phyloP scores from a whole-genome alignment of 1,140 invertebrate genomes.

The Drosophila guanche region DNA sequence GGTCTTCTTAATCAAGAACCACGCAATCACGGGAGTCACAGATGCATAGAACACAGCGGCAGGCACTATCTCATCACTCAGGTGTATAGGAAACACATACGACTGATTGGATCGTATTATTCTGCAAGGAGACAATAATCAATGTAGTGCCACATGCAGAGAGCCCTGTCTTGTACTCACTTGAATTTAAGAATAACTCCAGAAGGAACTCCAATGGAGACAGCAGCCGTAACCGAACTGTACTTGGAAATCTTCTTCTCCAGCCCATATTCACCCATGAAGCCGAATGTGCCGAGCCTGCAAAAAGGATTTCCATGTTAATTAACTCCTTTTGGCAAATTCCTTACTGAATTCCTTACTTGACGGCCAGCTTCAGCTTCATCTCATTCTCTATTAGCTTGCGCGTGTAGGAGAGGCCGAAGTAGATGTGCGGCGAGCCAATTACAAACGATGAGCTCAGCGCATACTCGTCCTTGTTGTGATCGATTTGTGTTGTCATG shows the following conservation, averaged over 20 bases:
- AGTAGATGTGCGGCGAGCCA: slow-evolving; percentile 91
- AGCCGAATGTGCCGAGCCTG: slow-evolving; percentile 94
- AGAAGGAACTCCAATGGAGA: slow-evolving; percentile 92
- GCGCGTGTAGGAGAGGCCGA: slow-evolving; percentile 89
- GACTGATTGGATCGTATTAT: slow-evolving; percentile 93
- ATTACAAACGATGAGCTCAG: slow-evolving; percentile 89
- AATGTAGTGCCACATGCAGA: too few species aligned
- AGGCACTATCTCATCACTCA: slow-evolving; percentile 95
- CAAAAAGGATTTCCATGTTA: slow-evolving; percentile 33
- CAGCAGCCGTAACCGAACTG: slow-evolving; percentile 92
- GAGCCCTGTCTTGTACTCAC: slow-evolving; percentile 84
- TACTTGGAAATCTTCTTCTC: slow-evolving; percentile 97
- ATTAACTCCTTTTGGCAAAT: not conserved
- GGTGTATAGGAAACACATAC: slow-evolving; percentile 94
- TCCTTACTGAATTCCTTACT: slow-evolving; percentile 86
- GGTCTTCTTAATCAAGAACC: slow-evolving; percentile 92
- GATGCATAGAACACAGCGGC: slow-evolving; percentile 97
- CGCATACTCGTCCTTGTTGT: slow-evolving; percentile 88
- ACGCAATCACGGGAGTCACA: slow-evolving; percentile 91
- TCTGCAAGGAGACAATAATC: slow-evolving; percentile 83
- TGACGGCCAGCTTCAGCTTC: slow-evolving; percentile 89
- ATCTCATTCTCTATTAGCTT: slow-evolving; percentile 91
- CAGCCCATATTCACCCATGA: slow-evolving; percentile 93
- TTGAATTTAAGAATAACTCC: slow-evolving; percentile 95
- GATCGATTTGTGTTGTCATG: slow-evolving; percentile 91